Conservation (phyloP, 1,140 invertebrate genomes). For the Hylaeus volcanicus region DNA sequence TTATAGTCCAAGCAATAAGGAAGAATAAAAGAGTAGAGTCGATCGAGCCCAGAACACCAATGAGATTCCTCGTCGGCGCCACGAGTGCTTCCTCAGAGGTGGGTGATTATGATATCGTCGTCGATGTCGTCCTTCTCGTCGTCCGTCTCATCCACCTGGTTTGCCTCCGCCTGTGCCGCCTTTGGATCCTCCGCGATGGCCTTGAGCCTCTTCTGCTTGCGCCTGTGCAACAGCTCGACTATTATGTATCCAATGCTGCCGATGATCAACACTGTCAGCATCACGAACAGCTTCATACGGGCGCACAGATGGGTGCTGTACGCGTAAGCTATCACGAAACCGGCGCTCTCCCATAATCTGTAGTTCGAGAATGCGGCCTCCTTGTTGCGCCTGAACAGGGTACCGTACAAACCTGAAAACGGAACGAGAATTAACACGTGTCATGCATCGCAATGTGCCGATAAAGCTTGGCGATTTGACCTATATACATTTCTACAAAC, state of each 20-base stretch:
- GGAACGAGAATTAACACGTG: not conserved
- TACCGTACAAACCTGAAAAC: constrained; percentile 91
- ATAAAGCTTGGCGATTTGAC: too few relatives aligned
- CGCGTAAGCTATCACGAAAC: constrained; percentile 95
- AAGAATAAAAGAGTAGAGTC: constrained; percentile 9
- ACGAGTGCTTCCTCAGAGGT: constrained; percentile 82
- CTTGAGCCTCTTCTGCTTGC: constrained; percentile 87
- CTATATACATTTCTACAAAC: too few relatives aligned
- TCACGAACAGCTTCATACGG: constrained; percentile 93
- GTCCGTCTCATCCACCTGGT: constrained; percentile 86
- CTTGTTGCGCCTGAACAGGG: constrained; percentile 94
- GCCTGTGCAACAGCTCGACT: constrained; percentile 91
- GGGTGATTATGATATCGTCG: constrained; percentile 92
- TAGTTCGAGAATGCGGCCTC: constrained; percentile 98
- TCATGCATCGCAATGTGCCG: not conserved
- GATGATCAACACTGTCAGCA: constrained; percentile 88
- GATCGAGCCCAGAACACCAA: constrained; percentile 6
- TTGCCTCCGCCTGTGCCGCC: constrained; percentile 82
- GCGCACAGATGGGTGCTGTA: constrained; percentile 94
- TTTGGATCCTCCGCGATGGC: constrained; percentile 84
- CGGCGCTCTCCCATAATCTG: constrained; percentile 95
- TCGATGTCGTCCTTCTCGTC: constrained; percentile 92
- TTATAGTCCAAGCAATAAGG: not conserved
- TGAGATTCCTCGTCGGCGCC: not conserved
- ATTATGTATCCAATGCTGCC: constrained; percentile 91